phyloP scores from a whole-genome alignment of 2,797 vertebrate species.

The Siniperca undulata region DNA sequence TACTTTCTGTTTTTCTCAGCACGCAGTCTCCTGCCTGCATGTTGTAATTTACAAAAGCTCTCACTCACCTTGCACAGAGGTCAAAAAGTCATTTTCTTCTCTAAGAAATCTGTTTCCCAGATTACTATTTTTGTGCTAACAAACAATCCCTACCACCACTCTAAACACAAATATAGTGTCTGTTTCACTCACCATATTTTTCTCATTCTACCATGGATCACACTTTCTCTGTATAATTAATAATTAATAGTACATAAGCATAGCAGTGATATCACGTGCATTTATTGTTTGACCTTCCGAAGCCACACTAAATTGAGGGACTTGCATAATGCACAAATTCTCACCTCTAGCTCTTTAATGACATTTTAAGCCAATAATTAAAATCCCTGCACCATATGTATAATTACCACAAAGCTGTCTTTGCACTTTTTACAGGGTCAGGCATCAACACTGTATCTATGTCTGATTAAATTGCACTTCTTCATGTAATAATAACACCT shows the following conservation, averaged over 20 bases:
- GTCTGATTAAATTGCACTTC: constrained; percentile 6
- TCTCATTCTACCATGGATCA: background rate
- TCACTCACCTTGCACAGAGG: constrained; percentile 26
- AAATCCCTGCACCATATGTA: constrained; percentile 6
- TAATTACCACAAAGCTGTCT: background rate
- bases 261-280: no score
- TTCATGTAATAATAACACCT: constrained; percentile 5
- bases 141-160: constrained; percentile 2
- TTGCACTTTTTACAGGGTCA: background rate
- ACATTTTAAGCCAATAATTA: constrained; percentile 18
- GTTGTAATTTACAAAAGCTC: constrained; percentile 49
- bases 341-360: background rate
- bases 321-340: background rate
- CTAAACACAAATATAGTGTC: background rate
- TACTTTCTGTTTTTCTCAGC: constrained; percentile 45
- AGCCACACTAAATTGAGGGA: background rate
- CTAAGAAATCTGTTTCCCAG: constrained; percentile 15
- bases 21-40: constrained; percentile 25
- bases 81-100: constrained; percentile 32
- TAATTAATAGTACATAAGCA: no score
- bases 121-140: constrained; percentile 15
- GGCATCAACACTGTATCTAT: background rate
- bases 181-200: background rate
- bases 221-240: background rate
- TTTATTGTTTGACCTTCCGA: constrained; percentile 6